Percentiles rank a stretch among this genome's conserved stretches.
phyloP scores from a whole-genome alignment of 2,797 vertebrate genomes.

The Fistularia commersonii region DNA sequence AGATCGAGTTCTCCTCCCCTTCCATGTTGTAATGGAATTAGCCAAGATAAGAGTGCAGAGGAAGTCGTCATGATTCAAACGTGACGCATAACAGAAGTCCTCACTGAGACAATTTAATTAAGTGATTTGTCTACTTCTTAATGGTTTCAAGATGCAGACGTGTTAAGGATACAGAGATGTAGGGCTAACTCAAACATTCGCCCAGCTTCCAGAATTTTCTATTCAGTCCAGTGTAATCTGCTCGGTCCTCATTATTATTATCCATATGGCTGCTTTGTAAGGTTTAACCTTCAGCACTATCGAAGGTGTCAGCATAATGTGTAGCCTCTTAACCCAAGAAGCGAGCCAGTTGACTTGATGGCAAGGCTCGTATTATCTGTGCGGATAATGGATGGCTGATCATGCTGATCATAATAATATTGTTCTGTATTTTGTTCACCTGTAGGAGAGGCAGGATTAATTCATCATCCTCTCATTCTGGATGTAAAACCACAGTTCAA shows the following conservation, averaged over 20 bases:
- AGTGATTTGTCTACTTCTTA: slow-evolving; percentile 90
- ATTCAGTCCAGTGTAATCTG: neutral
- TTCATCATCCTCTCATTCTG: too few species aligned
- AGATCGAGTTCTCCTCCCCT: slow-evolving; percentile 70
- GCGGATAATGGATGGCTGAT: slow-evolving; percentile 1
- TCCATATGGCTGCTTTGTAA: slow-evolving; percentile 9
- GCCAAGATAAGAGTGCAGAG: slow-evolving; percentile 74
- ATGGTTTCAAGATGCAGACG: slow-evolving; percentile 74
- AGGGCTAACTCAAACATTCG: slow-evolving; percentile 39
- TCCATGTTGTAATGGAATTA: slow-evolving; percentile 75
- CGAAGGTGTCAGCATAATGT: slow-evolving; percentile 10
- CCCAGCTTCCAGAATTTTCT: slow-evolving; percentile 1
- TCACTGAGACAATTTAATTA: slow-evolving; percentile 84
- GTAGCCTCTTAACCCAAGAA: slow-evolving; percentile 14
- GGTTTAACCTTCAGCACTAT: slow-evolving; percentile 11
- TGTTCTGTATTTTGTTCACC: too few species aligned
- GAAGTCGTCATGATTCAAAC: slow-evolving; percentile 83
- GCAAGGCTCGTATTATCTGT: neutral
- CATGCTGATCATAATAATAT: too few species aligned
- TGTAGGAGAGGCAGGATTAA: too few species aligned
- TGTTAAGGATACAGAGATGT: slow-evolving; percentile 78
- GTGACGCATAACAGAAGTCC: slow-evolving; percentile 79
- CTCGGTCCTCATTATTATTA: slow-evolving; percentile 5
- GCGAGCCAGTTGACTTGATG: neutral
- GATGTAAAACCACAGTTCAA: too few species aligned